Base-by-base conservation (phyloP, 2,113 vertebrate genomes). In the Halcyon senegalensis region DNA sequence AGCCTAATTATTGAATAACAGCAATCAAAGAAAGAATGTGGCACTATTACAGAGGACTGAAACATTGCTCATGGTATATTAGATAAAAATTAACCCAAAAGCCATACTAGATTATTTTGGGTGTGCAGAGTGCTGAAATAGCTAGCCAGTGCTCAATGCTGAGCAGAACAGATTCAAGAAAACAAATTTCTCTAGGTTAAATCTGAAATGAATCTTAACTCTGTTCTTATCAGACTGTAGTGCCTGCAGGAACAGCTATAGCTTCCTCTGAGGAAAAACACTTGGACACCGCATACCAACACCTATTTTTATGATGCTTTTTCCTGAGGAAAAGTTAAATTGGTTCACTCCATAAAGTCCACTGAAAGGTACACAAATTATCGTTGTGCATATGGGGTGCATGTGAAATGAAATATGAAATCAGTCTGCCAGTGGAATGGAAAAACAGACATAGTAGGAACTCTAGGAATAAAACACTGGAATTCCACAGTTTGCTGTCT, bases 221-320 rank as follows among this genome's bases (percentile, higher is more conserved):
- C 58, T 2, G 2, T n/a, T 92, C 83, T 94, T 93, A 96, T 95
- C 95, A 84, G 33, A 39, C 2, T 59, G 27, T 7, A 46, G 53
- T 68, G 77, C 69, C 62, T 68, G 70, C 60, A 93, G 69, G 44
- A 93, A 35, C 24, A 78, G 79, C 76, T 78, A 51, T 12, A 81
- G 51, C 60, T 60, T 9, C 16, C 55, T 92, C 39, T 35, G 60
- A 90, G 80, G 48, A 87, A 88, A 97, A 96, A 5, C 72, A 75
- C 68, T 92, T 31, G 73, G 74, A 60, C 64, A 66, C 1, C 0
- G 33, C 93, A 96, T 93, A 90, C 83, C 92, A 94, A 86, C 94
- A 96, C 96, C 96, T 96, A 58, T 2, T 58, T 95, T 96, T 93
- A 94, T 79, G 88, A 37, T 51, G 48, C 48, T 48, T 96, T 94